Evolutionary conservation across 2,113 vertebrate genomes (phyloP).

Genomic region (Lagopus leucura): DNA sequence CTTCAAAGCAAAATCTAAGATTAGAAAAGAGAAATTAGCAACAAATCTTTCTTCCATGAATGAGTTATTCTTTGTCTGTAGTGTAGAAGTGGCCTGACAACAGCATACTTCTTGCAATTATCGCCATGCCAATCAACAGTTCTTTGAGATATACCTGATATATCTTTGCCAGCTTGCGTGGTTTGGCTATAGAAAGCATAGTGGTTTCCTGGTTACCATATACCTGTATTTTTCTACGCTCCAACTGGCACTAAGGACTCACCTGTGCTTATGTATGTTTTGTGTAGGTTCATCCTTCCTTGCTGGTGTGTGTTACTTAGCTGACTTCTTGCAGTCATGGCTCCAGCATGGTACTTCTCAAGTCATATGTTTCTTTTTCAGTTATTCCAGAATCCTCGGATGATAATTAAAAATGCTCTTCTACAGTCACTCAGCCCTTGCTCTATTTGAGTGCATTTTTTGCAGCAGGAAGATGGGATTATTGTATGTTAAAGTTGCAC

Average conservation of each 20-base stretch:
- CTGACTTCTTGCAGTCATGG: background rate
- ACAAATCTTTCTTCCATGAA: background rate
- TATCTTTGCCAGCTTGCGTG: background rate
- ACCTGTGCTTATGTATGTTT: background rate
- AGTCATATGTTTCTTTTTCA: background rate
- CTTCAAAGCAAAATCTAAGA: background rate
- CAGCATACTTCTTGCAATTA: background rate
- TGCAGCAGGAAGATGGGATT: background rate
- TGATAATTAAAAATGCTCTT: background rate
- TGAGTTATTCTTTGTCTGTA: background rate
- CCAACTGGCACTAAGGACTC: background rate
- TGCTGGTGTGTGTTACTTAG: background rate
- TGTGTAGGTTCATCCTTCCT: background rate
- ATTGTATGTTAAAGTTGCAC: background rate
- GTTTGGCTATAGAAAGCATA: background rate
- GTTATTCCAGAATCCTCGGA: background rate
- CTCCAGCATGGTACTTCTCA: background rate
- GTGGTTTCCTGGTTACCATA: background rate
- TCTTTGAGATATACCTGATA: slow-evolving; percentile 3
- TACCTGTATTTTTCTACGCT: background rate
- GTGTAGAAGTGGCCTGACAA: background rate
- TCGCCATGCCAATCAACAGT: background rate
- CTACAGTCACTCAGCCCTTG: background rate
- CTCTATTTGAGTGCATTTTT: background rate
- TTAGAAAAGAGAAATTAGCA: background rate